These are phyloP conservation scores for Hyles lineata DNA, from an alignment of 2,888 invertebrate species.

Conservation along the genomic window DNA sequence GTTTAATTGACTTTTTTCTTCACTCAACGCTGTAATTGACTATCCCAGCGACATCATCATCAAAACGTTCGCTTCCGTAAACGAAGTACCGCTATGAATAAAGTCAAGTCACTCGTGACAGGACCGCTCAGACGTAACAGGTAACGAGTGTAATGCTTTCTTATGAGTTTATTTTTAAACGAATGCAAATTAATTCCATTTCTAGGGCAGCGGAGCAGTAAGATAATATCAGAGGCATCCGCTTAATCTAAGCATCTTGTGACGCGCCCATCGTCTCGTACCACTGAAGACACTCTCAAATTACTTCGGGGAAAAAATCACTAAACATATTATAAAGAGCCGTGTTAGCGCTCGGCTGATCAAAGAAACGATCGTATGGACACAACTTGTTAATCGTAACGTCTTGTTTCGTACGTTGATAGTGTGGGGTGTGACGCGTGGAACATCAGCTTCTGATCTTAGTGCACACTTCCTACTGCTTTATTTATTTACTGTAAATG, in stretches of 20 bases:
- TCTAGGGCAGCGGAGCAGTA: constrained; percentile 59
- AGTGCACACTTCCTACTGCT: not conserved
- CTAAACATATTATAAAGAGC: constrained; percentile 46
- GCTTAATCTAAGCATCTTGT: constrained; percentile 61
- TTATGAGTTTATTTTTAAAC: constrained; percentile 56
- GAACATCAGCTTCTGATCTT: constrained; percentile 1
- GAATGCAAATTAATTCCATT: constrained; percentile 70
- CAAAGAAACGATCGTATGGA: constrained; percentile 49
- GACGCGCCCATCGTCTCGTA: constrained; percentile 53
- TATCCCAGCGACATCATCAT: constrained; percentile 8
- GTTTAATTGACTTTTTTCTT: not conserved
- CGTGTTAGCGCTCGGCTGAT: constrained; percentile 51
- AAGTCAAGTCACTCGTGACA: constrained; percentile 6
- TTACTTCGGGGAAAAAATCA: constrained; percentile 62
- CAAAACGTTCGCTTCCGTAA: constrained; percentile 20
- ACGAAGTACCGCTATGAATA: constrained; percentile 15
- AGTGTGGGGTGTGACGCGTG: constrained; percentile 12
- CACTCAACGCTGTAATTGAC: not conserved
- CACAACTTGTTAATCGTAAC: constrained; percentile 50
- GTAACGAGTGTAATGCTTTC: constrained; percentile 55
- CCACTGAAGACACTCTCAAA: constrained; percentile 51
- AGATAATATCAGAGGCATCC: constrained; percentile 67
- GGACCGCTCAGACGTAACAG: constrained; percentile 40
- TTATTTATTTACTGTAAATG: not conserved
- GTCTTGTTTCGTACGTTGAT: constrained; percentile 47